phyloP scores from a whole-genome alignment of 2,113 vertebrate species.

The Columba livia region DNA sequence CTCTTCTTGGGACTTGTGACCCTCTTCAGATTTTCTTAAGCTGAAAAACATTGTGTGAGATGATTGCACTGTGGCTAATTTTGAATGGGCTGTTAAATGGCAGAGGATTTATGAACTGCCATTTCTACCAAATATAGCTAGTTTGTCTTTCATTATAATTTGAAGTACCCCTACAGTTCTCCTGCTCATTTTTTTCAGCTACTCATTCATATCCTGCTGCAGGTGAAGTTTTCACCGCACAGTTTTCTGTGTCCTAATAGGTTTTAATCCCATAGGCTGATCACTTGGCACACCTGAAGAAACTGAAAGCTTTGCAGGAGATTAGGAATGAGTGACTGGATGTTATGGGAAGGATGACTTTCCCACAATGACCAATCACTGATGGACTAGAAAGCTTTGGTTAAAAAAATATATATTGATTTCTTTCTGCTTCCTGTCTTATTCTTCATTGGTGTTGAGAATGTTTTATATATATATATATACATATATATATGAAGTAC shows the following conservation, averaged over 20 bases:
- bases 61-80: background rate
- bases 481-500: background rate
- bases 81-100: background rate
- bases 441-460: background rate
- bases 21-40: background rate
- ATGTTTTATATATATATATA: background rate
- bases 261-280: background rate
- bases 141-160: background rate
- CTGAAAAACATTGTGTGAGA: background rate
- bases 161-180: background rate
- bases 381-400: background rate
- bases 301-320: background rate
- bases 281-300: background rate
- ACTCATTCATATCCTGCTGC: rapidly evolving
- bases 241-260: background rate
- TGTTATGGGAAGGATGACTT: background rate
- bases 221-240: background rate
- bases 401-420: background rate
- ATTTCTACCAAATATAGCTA: background rate
- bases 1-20: background rate
- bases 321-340: background rate
- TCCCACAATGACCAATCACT: background rate
- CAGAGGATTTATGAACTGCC: background rate
- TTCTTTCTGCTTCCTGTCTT: background rate
- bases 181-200: background rate